phyloP scores from a whole-genome alignment of 2,113 vertebrate genomes.

The Cynocephalus volans region DNA sequence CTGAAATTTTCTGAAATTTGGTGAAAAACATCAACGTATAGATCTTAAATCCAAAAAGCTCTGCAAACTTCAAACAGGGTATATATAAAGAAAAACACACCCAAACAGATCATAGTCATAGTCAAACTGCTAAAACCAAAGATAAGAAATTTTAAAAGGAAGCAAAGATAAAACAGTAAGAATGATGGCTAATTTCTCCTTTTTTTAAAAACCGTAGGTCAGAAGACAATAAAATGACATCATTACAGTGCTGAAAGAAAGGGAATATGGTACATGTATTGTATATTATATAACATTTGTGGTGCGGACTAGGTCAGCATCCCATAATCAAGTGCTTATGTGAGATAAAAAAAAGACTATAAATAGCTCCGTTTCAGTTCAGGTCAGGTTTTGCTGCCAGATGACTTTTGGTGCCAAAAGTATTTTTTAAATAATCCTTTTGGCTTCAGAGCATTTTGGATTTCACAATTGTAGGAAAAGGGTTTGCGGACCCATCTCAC shows the following conservation, averaged over 20 bases:
- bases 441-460: conserved; percentile 11
- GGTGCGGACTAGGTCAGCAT: background rate
- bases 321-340: background rate
- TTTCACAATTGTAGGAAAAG: conserved; percentile 56
- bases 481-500: background rate
- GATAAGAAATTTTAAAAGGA: conserved; percentile 15
- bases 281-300: background rate
- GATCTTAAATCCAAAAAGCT: background rate
- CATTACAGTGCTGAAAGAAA: conserved; percentile 4
- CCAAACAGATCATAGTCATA: background rate
- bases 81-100: background rate
- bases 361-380: background rate
- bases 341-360: background rate
- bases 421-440: conserved; percentile 22
- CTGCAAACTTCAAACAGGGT: background rate
- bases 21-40: conserved; percentile 15
- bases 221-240: background rate
- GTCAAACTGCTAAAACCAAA: conserved; percentile 16
- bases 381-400: conserved; percentile 28
- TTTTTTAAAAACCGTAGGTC: background rate
- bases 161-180: background rate
- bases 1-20: conserved; percentile 10
- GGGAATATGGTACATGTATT: background rate
- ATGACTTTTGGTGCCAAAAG: conserved; percentile 23
- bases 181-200: conserved; percentile 7